Percentiles rank a stretch among this genome's conserved stretches.
Conservation (phyloP, 2,797 vertebrate species). For the Thaleichthys pacificus region DNA sequence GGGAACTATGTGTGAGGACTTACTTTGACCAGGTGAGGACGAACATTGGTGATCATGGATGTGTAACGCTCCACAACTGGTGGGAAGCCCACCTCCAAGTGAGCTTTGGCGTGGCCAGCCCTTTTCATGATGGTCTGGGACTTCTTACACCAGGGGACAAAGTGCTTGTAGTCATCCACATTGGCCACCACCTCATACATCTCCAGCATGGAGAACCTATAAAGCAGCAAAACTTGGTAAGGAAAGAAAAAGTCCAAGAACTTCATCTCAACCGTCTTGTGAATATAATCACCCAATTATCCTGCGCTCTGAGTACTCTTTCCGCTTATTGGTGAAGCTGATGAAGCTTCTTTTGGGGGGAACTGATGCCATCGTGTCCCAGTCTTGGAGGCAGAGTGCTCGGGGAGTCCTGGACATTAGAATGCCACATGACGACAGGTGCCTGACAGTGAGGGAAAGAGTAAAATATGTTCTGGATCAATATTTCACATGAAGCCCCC, state of each 20-base stretch:
- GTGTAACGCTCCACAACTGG: constrained; percentile 91
- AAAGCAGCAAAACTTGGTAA: neutral
- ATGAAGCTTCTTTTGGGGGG: constrained; percentile 83
- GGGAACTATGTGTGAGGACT: constrained; percentile 37
- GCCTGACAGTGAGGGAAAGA: constrained; percentile 61
- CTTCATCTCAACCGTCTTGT: neutral
- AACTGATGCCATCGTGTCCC: constrained; percentile 59
- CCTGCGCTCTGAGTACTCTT: constrained; percentile 92
- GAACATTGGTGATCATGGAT: constrained; percentile 89
- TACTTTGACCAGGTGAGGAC: constrained; percentile 95
- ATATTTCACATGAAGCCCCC: constrained; percentile 26
- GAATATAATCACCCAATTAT: constrained; percentile 82
- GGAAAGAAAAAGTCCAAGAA: neutral
- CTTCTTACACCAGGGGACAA: constrained; percentile 96
- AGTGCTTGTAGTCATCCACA: constrained; percentile 91
- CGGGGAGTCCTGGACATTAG: constrained; percentile 77
- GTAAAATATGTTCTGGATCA: constrained; percentile 45
- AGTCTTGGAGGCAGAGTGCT: constrained; percentile 58
- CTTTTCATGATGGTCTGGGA: constrained; percentile 86
- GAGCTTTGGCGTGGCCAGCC: constrained; percentile 86
- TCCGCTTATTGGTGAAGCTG: constrained; percentile 89
- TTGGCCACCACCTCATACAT: constrained; percentile 94
- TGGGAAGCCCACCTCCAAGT: constrained; percentile 92
- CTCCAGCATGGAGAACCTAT: constrained; percentile 94
- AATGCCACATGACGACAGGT: constrained; percentile 80